These are phyloP conservation scores for Hypercompe scribonia DNA, from an alignment of 2,888 invertebrate genomes.

Conservation along the genomic window DNA sequence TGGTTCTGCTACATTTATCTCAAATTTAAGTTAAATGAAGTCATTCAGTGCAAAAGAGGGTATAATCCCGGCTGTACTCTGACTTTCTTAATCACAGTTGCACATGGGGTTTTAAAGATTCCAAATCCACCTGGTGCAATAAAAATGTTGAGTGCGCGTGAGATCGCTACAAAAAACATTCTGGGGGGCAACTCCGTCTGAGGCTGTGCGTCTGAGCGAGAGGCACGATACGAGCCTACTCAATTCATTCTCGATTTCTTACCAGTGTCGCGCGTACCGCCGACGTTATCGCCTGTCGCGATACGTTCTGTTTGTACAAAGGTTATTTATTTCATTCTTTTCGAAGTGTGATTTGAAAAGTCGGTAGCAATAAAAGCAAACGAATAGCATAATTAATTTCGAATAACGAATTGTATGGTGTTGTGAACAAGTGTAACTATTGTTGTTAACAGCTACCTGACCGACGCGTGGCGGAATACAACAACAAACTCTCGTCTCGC, in stretches of 20 bases:
- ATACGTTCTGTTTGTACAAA: constrained; percentile 52
- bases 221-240: constrained; percentile 66
- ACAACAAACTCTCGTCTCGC: constrained; percentile 79
- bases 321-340: constrained; percentile 61
- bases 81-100: constrained; percentile 29
- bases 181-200: constrained; percentile 57
- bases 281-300: constrained; percentile 66
- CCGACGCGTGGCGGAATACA: constrained; percentile 77
- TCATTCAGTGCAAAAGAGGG: constrained; percentile 12
- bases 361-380: constrained; percentile 59
- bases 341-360: constrained; percentile 68
- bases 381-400: constrained; percentile 64
- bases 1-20: constrained; percentile 18
- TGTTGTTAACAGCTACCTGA: constrained; percentile 59
- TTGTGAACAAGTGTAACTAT: constrained; percentile 73
- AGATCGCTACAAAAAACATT: constrained; percentile 66
- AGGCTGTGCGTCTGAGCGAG: constrained; percentile 70
- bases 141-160: constrained; percentile 64
- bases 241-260: constrained; percentile 75
- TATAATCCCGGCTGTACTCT: constrained; percentile 15
- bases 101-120: constrained; percentile 49
- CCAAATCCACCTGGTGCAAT: constrained; percentile 61
- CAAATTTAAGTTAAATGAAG: constrained; percentile 3
- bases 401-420: constrained; percentile 74
- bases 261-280: constrained; percentile 79